Percentiles rank a stretch among this genome's conserved stretches.
phyloP scores from a whole-genome alignment of 2,797 vertebrate genomes.

The Alcedo quadribrachys region DNA sequence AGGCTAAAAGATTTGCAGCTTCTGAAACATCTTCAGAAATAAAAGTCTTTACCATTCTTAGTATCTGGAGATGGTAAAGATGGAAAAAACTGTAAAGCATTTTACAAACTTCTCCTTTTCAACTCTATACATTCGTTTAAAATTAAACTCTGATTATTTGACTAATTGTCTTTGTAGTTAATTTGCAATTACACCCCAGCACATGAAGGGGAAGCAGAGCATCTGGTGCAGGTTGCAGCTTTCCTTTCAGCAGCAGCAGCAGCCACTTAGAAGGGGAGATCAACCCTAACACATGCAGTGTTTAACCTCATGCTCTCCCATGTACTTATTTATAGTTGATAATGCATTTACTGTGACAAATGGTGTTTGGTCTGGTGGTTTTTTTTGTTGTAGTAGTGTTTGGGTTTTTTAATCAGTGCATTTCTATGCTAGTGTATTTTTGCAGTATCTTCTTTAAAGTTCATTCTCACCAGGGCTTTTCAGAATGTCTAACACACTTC shows the following conservation, averaged over 20 bases:
- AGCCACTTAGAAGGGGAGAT: not conserved
- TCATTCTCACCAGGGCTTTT: conserved; percentile 87
- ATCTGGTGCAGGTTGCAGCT: not conserved
- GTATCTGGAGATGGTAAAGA: not conserved
- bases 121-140: not conserved
- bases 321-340: not conserved
- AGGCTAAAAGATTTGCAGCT: not conserved
- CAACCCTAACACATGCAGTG: not conserved
- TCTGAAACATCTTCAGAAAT: not conserved
- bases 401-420: not conserved
- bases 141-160: not conserved
- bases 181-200: not conserved
- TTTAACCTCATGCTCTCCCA: not conserved
- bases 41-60: not conserved
- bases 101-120: not conserved
- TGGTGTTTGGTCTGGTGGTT: not conserved
- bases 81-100: not conserved
- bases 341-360: not conserved
- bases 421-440: not conserved
- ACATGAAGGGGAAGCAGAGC: not conserved
- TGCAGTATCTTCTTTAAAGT: not conserved
- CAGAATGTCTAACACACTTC: conserved; percentile 94
- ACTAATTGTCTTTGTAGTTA: not conserved
- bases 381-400: too few species aligned
- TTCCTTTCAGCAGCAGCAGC: not conserved